Base-by-base conservation (phyloP, 2,888 invertebrate genomes). In the Mythimna pallens region DNA sequence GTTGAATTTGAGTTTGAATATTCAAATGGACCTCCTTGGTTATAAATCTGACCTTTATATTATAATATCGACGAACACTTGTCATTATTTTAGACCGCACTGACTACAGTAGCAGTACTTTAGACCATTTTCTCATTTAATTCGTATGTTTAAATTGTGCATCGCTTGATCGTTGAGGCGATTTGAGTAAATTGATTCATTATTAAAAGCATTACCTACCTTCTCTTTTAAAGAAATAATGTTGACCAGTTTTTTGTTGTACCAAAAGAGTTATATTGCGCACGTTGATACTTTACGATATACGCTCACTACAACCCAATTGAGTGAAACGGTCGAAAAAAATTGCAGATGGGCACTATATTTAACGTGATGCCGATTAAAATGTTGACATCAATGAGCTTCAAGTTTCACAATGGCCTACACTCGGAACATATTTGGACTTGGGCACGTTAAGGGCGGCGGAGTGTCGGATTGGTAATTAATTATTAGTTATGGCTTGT, bases 401-500 rank as follows among this genome's bases (percentile, higher is more conserved):
- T 84, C 83, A 80, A 82, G 83, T 83, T 86, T 85, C 85, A 86
- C 84, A 86, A 87, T 84, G 69, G 77, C 81, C 65, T 76, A 83
- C 79, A 82, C 80, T 85, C 78, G 65, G 74, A 77, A 68, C 86
- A 82, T 88, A 88, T 88, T 87, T 86, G 89, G 87, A 71, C 79
- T 79, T 84, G 80, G 73, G 73, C 75, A 66, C 73, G 84, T 85
- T 83, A 87, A 86, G 84, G 84, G 84, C 80, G 83, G 82, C 78
- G 76, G 80, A 73, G 87, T 83, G 87, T 86, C 80, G 88, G 86
- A 86, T 86, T 85, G 89, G 91, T 94, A 95, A 95, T 96, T 96
- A 95, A 95, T 95, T 94, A 96, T 93, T 93, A 91, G 92, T 91
- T 91, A 91, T 90, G 86, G 91, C 90, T 89, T 88, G 92, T 88